Evolutionary conservation across 2,113 vertebrate genomes (phyloP).

Genomic region (Plestiodon gilberti): DNA sequence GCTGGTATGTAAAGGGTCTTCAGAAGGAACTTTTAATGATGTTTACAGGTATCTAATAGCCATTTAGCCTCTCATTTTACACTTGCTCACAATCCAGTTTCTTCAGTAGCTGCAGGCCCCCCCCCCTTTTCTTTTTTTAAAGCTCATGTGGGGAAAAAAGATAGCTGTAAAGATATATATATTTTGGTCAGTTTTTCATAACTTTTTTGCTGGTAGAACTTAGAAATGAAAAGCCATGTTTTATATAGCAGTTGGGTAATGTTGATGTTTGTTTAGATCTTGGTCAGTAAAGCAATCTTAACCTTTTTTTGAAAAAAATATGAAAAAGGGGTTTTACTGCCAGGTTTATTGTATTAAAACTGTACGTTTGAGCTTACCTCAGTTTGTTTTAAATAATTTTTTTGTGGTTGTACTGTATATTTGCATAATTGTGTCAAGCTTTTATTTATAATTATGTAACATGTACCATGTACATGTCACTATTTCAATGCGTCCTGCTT

Average conservation of each 20-base stretch:
- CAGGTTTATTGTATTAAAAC: conserved; percentile 81
- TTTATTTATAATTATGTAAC: conserved; percentile 82
- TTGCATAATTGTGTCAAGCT: conserved; percentile 80
- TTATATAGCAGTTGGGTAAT: conserved; percentile 82
- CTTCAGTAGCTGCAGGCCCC: conserved; percentile 61
- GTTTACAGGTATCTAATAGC: conserved; percentile 82
- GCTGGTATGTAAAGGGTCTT: conserved; percentile 57
- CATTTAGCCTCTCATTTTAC: conserved; percentile 72
- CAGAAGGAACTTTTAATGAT: conserved; percentile 71
- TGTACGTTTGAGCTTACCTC: conserved; percentile 83
- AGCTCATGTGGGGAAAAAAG: conserved; percentile 71
- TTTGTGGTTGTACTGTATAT: conserved; percentile 86
- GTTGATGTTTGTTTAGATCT: conserved; percentile 77
- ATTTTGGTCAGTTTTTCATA: conserved; percentile 80
- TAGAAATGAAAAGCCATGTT: conserved; percentile 84
- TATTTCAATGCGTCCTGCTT: conserved; percentile 86
- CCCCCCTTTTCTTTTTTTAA: conserved; percentile 58
- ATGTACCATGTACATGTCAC: conserved; percentile 90
- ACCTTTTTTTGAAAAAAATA: conserved; percentile 59
- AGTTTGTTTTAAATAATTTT: conserved; percentile 79
- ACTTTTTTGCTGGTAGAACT: conserved; percentile 77
- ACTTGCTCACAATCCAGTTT: conserved; percentile 46
- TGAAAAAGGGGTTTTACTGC: conserved; percentile 75
- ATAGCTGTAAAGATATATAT: conserved; percentile 82
- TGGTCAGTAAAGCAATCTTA: conserved; percentile 70